Conservation (phyloP, 1,140 invertebrate species). For the Akabosia matsudoensis region DNA sequence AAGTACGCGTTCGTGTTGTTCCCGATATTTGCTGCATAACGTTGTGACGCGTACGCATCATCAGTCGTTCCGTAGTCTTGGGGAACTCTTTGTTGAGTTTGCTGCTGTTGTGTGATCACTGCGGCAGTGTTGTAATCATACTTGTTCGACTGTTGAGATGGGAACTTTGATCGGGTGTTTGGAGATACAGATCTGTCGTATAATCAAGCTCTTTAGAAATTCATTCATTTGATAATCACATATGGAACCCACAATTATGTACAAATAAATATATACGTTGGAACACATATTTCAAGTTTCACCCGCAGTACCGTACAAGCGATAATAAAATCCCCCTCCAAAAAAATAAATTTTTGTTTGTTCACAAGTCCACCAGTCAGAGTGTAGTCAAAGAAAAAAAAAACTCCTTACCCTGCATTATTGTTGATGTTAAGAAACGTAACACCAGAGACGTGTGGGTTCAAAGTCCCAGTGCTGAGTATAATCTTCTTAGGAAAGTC, state of each 20-base stretch:
- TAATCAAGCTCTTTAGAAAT: neutral
- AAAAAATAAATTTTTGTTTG: too few species aligned
- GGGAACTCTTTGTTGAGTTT: neutral
- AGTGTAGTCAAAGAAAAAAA: too few species aligned
- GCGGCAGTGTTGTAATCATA: neutral
- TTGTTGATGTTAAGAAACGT: too few species aligned
- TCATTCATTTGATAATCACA: neutral
- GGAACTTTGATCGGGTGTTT: neutral
- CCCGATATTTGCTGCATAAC: slow-evolving; percentile 39
- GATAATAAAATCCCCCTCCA: too few species aligned
- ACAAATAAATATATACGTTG: too few species aligned
- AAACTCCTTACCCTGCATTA: too few species aligned
- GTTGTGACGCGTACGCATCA: slow-evolving; percentile 34
- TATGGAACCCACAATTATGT: too few species aligned
- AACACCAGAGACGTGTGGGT: too few species aligned
- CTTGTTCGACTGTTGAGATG: neutral
- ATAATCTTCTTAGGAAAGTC: neutral
- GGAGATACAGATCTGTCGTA: neutral
- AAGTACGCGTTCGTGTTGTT: neutral
- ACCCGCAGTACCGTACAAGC: too few species aligned
- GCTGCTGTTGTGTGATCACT: neutral
- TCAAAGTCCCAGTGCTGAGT: neutral
- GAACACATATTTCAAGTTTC: too few species aligned
- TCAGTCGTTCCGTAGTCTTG: slow-evolving; percentile 16
- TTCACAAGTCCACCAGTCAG: too few species aligned